Evolutionary conservation across 2,888 invertebrate species (phyloP), one percentile per base, ranked within the genome.

Genomic region (Melikaiella ostensackeni): DNA sequence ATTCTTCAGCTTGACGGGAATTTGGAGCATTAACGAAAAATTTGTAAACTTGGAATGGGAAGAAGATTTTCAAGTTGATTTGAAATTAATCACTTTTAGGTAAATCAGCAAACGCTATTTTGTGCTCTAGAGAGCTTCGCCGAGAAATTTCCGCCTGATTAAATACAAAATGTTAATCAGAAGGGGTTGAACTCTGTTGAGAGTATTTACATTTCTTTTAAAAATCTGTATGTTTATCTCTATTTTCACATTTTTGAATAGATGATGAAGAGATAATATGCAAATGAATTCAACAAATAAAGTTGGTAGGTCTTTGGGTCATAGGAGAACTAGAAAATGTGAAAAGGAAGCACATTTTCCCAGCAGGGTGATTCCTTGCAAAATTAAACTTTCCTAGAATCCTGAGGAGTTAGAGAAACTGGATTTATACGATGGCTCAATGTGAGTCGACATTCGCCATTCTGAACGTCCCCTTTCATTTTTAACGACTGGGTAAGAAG

Each of bases 381-480:
- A 81, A 78, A 79, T 81, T 77, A 46, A 75, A 59, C 77, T 75
- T 59, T 63, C 46, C 50, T 21, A 63, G 46, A 64, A 70, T 75
- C 74, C 62, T 79, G 77, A 79, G 78, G 74, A 79, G 78, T 78
- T 50, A 27, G 70, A 75, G 77, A 57, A 76, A 77, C 77, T 77
- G 83, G 80, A 84, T 84, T 87, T 84, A 82, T 80, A 85, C 82
- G 83, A 84, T 83, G 79, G 77, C 85, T 87, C 84, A 86, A 86
- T 88, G 84, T 84, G 85, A 87, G 80, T 77, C 78, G 75, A 75
- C 79, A 63, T 74, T 64, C 79, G 77, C 77, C 74, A 78, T 81
- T 84, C 78, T 78, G 78, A 78, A 62, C 74, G 77, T 77, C 55
- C 78, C 81, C 82, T 64, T 27, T 79, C 73, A 59, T 38, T 46